Conservation (phyloP, 1,140 invertebrate species). For the Diachasma alloeum region DNA sequence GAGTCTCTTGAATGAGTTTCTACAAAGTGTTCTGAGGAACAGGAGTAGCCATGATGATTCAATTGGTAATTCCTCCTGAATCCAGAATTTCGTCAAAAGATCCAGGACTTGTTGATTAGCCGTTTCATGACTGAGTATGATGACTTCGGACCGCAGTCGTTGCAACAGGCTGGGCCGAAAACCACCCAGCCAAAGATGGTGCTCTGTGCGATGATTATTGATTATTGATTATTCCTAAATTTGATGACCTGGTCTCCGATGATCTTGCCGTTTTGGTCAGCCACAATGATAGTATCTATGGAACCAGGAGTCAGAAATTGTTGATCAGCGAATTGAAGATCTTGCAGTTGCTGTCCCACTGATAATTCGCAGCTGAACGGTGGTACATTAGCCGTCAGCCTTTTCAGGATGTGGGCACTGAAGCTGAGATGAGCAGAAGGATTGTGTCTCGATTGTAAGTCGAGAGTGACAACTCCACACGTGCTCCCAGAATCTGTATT, state of each 20-base stretch:
- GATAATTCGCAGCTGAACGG: not conserved
- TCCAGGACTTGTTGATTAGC: slow-evolving; percentile 42
- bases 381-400: not conserved
- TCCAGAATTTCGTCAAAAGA: slow-evolving; percentile 40
- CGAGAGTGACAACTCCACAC: not conserved
- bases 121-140: slow-evolving; percentile 29
- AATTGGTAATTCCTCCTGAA: slow-evolving; percentile 17
- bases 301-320: not conserved
- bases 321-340: not conserved
- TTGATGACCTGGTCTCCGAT: not conserved
- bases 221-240: not conserved
- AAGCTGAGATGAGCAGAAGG: not conserved
- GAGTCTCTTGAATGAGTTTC: not conserved
- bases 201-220: not conserved
- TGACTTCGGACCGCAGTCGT: not conserved
- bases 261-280: not conserved
- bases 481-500: not conserved
- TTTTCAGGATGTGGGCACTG: slow-evolving; percentile 31
- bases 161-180: not conserved
- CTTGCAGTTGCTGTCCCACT: not conserved
- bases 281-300: not conserved
- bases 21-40: slow-evolving; percentile 21
- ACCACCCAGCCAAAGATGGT: not conserved
- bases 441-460: not conserved
- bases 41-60: not conserved